phyloP scores from a whole-genome alignment of 2,113 vertebrate species.

The Psilopsiagon aymara region DNA sequence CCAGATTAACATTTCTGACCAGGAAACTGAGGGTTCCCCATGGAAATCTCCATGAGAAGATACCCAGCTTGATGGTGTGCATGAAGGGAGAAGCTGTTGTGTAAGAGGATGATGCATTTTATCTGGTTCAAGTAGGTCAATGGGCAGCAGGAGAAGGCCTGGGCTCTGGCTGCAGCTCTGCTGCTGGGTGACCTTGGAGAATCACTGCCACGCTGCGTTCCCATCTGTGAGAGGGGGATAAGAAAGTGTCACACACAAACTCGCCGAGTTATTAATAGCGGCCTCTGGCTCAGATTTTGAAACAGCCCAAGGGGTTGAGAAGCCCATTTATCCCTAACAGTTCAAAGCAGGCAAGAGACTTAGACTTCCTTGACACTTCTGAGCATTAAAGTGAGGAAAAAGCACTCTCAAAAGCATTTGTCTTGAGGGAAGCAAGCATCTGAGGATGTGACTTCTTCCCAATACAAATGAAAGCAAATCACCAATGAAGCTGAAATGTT shows the following conservation, averaged over 20 bases:
- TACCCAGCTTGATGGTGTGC: neutral
- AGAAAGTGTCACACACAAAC: neutral
- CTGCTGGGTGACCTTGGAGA: neutral
- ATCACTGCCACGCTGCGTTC: neutral
- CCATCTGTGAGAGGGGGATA: neutral
- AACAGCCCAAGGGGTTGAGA: slow-evolving; percentile 30
- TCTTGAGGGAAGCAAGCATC: neutral
- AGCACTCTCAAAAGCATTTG: neutral
- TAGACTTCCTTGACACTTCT: slow-evolving; percentile 18
- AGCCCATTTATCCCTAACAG: slow-evolving; percentile 29
- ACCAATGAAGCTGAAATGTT: neutral
- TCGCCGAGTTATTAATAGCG: neutral
- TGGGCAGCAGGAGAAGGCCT: neutral
- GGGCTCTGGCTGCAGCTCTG: neutral
- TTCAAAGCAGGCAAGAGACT: slow-evolving; percentile 24
- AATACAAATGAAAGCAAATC: slow-evolving; percentile 2
- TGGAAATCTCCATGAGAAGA: neutral
- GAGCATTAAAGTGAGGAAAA: neutral
- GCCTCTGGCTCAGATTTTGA: slow-evolving; percentile 10
- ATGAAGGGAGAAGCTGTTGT: neutral
- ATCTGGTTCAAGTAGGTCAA: neutral
- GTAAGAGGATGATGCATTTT: neutral
- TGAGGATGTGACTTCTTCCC: neutral
- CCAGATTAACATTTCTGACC: neutral
- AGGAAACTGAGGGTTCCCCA: neutral